Conservation (phyloP, 2,888 invertebrate genomes). For the Hyles lineata region DNA sequence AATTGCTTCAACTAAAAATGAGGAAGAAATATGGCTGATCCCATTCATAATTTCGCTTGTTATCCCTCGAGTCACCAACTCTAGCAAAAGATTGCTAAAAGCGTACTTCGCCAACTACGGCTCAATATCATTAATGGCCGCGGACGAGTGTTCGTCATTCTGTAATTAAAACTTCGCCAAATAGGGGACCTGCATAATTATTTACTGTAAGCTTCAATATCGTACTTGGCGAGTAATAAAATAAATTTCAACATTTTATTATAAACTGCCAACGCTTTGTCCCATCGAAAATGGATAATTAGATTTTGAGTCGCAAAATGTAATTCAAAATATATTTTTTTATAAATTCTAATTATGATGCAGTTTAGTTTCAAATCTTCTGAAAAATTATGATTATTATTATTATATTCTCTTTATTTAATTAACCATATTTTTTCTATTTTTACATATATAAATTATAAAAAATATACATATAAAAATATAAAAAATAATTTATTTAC, state of each 20-base stretch:
- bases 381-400: too few species aligned
- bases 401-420: too few species aligned
- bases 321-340: too few species aligned
- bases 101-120: constrained; percentile 14
- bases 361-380: too few species aligned
- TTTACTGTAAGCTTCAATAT: constrained; percentile 1
- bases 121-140: constrained; percentile 1
- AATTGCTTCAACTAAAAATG: too few species aligned
- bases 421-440: too few species aligned
- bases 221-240: neutral
- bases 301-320: neutral
- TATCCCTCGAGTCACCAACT: neutral
- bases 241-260: neutral
- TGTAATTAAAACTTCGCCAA: constrained; percentile 15
- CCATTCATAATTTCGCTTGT: too few species aligned
- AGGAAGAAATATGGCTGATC: too few species aligned
- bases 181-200: constrained; percentile 12
- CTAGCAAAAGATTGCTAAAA: neutral
- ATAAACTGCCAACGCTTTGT: neutral
- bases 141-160: neutral
- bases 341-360: too few species aligned
- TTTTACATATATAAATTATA: too few species aligned
- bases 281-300: neutral
- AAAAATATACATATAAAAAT: too few species aligned
- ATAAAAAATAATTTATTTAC: too few species aligned